Evolutionary conservation across 1,140 invertebrate genomes (phyloP).

Genomic region (Drosophila eugracilis): DNA sequence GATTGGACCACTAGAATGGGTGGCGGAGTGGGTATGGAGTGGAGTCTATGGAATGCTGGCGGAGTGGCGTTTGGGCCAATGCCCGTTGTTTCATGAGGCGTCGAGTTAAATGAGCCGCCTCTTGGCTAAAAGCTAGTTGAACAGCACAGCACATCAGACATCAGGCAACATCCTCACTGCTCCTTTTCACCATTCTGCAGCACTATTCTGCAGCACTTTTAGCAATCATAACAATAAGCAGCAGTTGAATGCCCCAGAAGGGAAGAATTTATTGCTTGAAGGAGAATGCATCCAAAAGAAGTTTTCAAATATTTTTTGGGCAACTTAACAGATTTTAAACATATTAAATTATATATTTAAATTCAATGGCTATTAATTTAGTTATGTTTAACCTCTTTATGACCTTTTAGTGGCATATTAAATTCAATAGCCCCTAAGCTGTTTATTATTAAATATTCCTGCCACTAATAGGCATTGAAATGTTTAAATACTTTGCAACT

Average conservation of each 20-base stretch:
- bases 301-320: not conserved
- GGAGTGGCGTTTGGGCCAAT: slow-evolving; percentile 56
- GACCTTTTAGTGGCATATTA: not conserved
- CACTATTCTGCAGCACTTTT: slow-evolving; percentile 20
- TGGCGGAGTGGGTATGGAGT: not conserved
- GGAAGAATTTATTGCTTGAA: slow-evolving; percentile 5
- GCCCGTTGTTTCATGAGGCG: slow-evolving; percentile 57
- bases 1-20: slow-evolving; percentile 10
- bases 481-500: not conserved
- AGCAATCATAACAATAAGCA: slow-evolving; percentile 31
- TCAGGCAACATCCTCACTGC: not conserved
- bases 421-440: not conserved
- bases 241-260: not conserved
- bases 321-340: not conserved
- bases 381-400: not conserved
- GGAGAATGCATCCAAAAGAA: not conserved
- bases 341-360: not conserved
- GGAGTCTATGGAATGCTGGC: slow-evolving; percentile 6
- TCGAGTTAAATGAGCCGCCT: slow-evolving; percentile 49
- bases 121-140: slow-evolving; percentile 43
- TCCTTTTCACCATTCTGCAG: slow-evolving; percentile 13
- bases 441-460: slow-evolving; percentile 1
- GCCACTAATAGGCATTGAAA: not conserved
- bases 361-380: not conserved
- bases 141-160: too few species aligned